These are phyloP conservation scores for Ochropleura plecta DNA, from an alignment of 2,888 invertebrate species.

Conservation along the genomic window DNA sequence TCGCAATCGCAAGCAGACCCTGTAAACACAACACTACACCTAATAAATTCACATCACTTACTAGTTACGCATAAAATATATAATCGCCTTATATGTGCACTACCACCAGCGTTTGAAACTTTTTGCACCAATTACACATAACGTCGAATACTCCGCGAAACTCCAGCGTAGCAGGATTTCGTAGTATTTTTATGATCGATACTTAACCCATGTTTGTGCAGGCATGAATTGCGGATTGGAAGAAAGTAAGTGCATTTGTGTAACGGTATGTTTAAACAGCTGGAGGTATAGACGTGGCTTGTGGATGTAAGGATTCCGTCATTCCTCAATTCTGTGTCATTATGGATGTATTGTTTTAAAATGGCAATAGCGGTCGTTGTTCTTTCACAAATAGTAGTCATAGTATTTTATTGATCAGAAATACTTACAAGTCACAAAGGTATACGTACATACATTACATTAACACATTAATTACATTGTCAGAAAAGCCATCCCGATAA, in stretches of 20 bases:
- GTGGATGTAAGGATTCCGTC: slow-evolving; percentile 9
- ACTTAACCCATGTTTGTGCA: slow-evolving; percentile 57
- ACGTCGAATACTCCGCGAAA: slow-evolving; percentile 52
- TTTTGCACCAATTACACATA: slow-evolving; percentile 80
- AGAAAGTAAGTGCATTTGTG: slow-evolving; percentile 34
- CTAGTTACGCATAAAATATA: slow-evolving; percentile 22
- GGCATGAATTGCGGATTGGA: slow-evolving; percentile 52
- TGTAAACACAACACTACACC: background rate
- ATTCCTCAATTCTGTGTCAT: background rate
- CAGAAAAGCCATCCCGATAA: no score
- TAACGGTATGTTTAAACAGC: slow-evolving; percentile 24
- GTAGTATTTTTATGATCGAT: slow-evolving; percentile 74
- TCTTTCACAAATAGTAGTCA: background rate
- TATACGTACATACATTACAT: no score
- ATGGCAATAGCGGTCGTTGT: background rate
- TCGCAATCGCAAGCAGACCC: background rate
- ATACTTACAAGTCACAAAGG: no score
- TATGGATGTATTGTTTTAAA: background rate
- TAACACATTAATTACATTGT: no score
- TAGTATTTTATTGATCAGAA: background rate
- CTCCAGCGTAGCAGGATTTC: slow-evolving; percentile 65
- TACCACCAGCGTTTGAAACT: slow-evolving; percentile 57
- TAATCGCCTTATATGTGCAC: slow-evolving; percentile 30
- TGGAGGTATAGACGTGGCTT: background rate
- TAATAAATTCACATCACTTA: slow-evolving; percentile 45